Evolutionary conservation across 2,797 vertebrate genomes (phyloP), one percentile per base, ranked within the genome.

Genomic region (Pagetopsis macropterus): DNA sequence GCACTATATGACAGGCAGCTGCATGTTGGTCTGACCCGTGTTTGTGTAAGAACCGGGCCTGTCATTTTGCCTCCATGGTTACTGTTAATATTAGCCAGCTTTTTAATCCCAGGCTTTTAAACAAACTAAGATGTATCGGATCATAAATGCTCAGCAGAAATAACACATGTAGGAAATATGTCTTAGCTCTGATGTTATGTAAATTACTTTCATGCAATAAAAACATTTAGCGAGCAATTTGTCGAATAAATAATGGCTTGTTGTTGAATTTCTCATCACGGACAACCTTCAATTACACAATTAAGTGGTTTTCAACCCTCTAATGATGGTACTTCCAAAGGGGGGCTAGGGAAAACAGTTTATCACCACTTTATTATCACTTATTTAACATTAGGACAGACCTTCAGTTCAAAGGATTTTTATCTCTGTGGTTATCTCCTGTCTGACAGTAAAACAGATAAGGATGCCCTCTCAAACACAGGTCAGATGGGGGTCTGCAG

Each of bases 41-140:
- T 86, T 88, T 88, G 74, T 79, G 44, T 78, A 69, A 72, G 73
- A 50, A 82, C 10, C 60, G 54, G 63, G 65, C 70, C 85, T 85
- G 78, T 74, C 61, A 75, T 82, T 89, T 76, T 51, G 23, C 67
- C 80, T 84, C 77, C 68, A 68, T 72, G 62, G 82, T 78, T 77
- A 86, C 79, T 54, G 78, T 50, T 37, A 79, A 81, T 80, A 78
- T 68, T 12, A 52, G 81, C 51, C 68, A 65, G 33, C 17, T 70
- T 37, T 81, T 84, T 77, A 70, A 80, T 70, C 70, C 16, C 0
- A 17, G 27, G n/a, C 4, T 56, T 85, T 83, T 62, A 78, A 82
- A 86, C 81, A 85, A 83, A 79, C 65, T 19, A 13, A 68, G 14
- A 80, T 37, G 13, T 44, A 70, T 27, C 44, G 61, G 80, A 59